Evolutionary conservation across 2,888 invertebrate species (phyloP), one percentile per base, ranked within the genome.

Genomic region (Molorchus minor): DNA sequence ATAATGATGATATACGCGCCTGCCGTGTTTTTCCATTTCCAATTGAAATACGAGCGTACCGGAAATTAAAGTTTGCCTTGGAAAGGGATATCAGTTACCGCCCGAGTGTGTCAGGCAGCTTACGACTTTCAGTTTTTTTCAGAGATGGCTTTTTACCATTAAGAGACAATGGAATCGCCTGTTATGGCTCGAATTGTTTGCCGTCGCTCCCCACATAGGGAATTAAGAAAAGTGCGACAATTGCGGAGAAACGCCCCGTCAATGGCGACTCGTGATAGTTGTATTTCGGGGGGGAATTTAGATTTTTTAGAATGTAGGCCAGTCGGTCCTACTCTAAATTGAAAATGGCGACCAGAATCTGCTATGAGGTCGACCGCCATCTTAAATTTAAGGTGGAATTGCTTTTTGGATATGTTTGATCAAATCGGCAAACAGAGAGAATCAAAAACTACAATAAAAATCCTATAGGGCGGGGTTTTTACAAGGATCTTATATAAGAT

Each of bases 11-110:
- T 33, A 33, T 33, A 33, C 33, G 33, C 33, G 33, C 10, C 12
- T 33, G 33, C 33, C 33, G 12, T 33, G 33, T 33, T 33, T 33
- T 33, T 33, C 33, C 33, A 33, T 33, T 33, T 33, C 33, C 33
- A 33, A 33, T 33, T 33, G 33, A 33, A 33, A 33, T 33, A 33
- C 12, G 33, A 33, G 33, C 33, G 12, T 33, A n/a, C 33, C 33
- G 33, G 33, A 33, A 33, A 33, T 33, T 33, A 33, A 33, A 33
- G 33, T 33, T 33, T 33, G 33, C 33, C 33, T 33, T 33, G 33
- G 33, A 33, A 33, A 3, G 33, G 33, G 10, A n/a, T 33, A 33
- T 33, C 33, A 33, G 33, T 33, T 33, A 33, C 33, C 33, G 33
- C n/a, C n/a, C 12, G 33, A 33, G 33, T 33, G 33, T 33, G 33